A percentile compares a stretch with the other conserved stretches of the same genome.
These are phyloP conservation scores for Odontamblyopus rebecca DNA, from an alignment of 2,797 vertebrate species.

Conservation along the genomic window DNA sequence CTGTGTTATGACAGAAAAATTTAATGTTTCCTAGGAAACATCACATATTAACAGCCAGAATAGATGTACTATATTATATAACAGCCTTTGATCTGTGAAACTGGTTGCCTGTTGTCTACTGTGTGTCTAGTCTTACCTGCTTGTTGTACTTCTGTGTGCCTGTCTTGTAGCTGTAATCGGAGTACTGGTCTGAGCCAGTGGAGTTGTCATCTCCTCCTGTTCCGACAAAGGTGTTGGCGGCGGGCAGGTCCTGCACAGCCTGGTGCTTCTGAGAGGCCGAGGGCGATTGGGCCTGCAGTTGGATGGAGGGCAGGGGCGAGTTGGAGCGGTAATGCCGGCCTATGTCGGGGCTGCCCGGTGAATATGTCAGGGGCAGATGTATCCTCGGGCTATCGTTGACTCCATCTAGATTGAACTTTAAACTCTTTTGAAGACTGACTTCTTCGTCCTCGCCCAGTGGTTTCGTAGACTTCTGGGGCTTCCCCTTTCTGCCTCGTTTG, in stretches of 20 bases:
- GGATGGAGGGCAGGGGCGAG: constrained; percentile 96
- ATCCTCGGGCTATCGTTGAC: constrained; percentile 96
- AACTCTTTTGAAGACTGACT: constrained; percentile 92
- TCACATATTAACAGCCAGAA: not conserved
- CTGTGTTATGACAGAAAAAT: not conserved
- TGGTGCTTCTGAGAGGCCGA: constrained; percentile 99
- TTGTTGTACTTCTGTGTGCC: constrained; percentile 97
- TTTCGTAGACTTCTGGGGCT: constrained; percentile 91
- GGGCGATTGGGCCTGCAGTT: constrained; percentile 96
- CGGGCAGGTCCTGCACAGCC: constrained; percentile 97
- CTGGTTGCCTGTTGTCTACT: constrained; percentile 1
- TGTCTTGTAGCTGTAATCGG: constrained; percentile 99
- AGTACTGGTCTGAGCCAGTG: constrained; percentile 98
- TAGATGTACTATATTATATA: not conserved
- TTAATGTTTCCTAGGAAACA: not conserved
- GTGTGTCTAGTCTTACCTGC: constrained; percentile 86
- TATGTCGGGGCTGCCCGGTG: constrained; percentile 94
- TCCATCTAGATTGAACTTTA: constrained; percentile 96
- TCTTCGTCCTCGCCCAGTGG: constrained; percentile 88
- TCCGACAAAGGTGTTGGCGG: constrained; percentile 98
- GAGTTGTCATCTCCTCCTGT: constrained; percentile 96
- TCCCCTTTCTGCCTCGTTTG: constrained; percentile 92
- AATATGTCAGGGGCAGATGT: constrained; percentile 96
- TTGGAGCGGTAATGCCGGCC: constrained; percentile 98
- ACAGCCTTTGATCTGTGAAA: constrained; percentile 1